Evolutionary conservation across 2,797 vertebrate genomes (phyloP).

Genomic region (Gouania willdenowi): DNA sequence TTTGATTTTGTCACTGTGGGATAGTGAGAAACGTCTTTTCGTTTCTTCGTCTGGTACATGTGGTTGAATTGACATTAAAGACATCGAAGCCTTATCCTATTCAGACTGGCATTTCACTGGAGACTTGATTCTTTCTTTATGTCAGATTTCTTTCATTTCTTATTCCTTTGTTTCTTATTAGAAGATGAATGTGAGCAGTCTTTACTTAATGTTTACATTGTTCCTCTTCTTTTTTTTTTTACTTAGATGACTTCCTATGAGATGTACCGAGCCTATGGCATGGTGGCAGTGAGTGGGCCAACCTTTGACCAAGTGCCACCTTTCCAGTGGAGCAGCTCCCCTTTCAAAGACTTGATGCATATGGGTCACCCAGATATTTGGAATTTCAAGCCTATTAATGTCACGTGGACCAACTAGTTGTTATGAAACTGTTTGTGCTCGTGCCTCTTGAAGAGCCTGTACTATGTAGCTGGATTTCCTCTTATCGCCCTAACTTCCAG

Average conservation of each 20-base stretch:
- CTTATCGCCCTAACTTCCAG: no score
- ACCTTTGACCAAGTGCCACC: constrained; percentile 87
- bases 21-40: no score
- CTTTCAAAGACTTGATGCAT: constrained; percentile 78
- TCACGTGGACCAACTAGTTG: constrained; percentile 80
- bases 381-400: constrained; percentile 80
- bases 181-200: not conserved
- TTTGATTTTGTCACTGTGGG: no score
- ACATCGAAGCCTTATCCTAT: no score
- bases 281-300: constrained; percentile 85
- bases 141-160: no score
- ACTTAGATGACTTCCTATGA: constrained; percentile 85
- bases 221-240: no score
- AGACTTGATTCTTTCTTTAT: no score
- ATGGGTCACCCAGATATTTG: constrained; percentile 93
- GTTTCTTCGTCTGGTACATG: no score
- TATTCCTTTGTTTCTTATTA: not conserved
- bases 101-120: no score
- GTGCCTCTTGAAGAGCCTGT: no score
- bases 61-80: no score
- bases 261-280: constrained; percentile 73
- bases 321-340: constrained; percentile 90
- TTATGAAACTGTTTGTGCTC: not conserved
- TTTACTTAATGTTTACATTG: constrained; percentile 3
- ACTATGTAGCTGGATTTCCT: no score